Conservation (phyloP, 1,140 invertebrate species). For the Elysia chlorotica region DNA sequence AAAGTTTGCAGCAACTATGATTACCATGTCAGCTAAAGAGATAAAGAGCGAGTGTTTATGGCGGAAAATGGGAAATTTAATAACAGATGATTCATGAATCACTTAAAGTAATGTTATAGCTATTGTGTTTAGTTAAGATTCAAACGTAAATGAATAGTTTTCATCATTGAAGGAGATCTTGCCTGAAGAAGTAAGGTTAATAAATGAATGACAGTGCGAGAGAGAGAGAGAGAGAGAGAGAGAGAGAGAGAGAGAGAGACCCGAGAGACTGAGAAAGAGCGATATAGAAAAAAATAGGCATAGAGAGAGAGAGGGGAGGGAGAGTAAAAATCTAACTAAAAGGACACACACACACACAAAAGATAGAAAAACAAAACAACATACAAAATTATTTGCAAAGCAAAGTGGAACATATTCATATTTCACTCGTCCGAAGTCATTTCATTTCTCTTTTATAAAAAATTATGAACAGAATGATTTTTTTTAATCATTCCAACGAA, state of each 20-base stretch:
- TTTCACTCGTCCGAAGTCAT: background rate
- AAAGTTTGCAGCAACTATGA: no score
- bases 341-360: background rate
- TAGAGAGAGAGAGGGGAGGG: background rate
- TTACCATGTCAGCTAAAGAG: no score
- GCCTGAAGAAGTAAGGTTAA: no score
- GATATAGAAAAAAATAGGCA: background rate
- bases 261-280: conserved; percentile 5
- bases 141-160: no score
- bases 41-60: no score
- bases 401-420: background rate
- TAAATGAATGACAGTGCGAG: no score
- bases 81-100: no score
- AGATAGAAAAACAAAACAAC: background rate
- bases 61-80: no score
- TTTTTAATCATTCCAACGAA: background rate
- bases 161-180: no score
- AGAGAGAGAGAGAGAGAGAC: background rate
- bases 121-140: no score
- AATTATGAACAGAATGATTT: background rate
- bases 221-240: no score
- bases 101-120: no score
- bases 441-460: background rate
- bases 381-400: background rate
- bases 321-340: background rate